Evolutionary conservation across 2,113 vertebrate genomes (phyloP).

Genomic region (Loxodonta africana): DNA sequence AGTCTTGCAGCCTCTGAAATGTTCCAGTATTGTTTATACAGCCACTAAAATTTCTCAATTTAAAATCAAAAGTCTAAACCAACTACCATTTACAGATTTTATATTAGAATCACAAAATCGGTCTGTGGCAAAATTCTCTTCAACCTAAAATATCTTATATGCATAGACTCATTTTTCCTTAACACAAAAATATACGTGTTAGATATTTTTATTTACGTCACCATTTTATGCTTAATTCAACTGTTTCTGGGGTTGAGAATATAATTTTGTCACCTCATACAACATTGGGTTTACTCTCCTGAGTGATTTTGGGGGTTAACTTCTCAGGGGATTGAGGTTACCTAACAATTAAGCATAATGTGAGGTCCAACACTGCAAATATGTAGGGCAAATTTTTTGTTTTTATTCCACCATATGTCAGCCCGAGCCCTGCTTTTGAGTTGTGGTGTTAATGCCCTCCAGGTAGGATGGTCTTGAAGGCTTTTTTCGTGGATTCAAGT

Average conservation of each 20-base stretch:
- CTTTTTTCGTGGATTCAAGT: neutral
- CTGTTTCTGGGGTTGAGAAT: neutral
- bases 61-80: neutral
- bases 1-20: neutral
- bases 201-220: constrained; percentile 34
- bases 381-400: neutral
- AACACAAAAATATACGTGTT: neutral
- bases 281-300: neutral
- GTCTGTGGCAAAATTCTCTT: neutral
- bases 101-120: neutral
- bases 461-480: neutral
- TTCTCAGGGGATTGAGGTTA: neutral
- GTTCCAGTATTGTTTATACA: neutral
- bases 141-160: neutral
- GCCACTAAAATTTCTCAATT: neutral
- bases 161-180: neutral
- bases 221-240: neutral
- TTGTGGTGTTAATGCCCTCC: neutral
- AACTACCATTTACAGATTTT: neutral
- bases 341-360: neutral
- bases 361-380: neutral
- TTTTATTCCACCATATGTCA: neutral
- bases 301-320: neutral
- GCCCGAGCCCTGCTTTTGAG: neutral
- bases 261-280: neutral